Conservation (phyloP, 2,113 vertebrate genomes). For the Gobius niger region DNA sequence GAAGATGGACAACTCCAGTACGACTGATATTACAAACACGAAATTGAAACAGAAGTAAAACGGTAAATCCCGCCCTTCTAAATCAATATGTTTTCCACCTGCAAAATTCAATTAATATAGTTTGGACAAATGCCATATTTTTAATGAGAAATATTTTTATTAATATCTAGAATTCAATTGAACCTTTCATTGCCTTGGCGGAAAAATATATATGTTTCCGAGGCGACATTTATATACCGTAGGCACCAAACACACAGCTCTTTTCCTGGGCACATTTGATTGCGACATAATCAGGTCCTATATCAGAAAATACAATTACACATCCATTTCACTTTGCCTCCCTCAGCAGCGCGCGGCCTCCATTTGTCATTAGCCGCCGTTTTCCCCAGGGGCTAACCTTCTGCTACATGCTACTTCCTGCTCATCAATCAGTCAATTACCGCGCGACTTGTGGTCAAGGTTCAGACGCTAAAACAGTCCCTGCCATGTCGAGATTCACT, state of each 20-base stretch:
- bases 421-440: constrained; percentile 69
- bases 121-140: too few species aligned
- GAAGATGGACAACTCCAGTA: too few species aligned
- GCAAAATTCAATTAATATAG: too few species aligned
- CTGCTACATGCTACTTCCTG: constrained; percentile 55
- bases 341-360: constrained; percentile 13
- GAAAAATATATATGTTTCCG: too few species aligned
- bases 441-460: constrained; percentile 50
- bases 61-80: too few species aligned
- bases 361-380: constrained; percentile 42
- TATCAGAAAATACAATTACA: constrained; percentile 23
- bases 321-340: constrained; percentile 19
- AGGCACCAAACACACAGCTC: background rate
- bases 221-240: background rate
- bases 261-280: constrained; percentile 7
- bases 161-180: too few species aligned
- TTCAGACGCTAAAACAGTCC: constrained; percentile 23
- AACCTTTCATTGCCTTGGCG: too few species aligned
- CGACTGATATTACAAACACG: too few species aligned
- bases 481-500: constrained; percentile 14
- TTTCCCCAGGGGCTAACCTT: constrained; percentile 36
- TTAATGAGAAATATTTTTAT: too few species aligned
- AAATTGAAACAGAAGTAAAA: too few species aligned
- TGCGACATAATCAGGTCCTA: constrained; percentile 18
- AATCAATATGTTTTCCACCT: too few species aligned